phyloP scores from a whole-genome alignment of 2,113 vertebrate genomes.

The Protobothrops mucrosquamatus region DNA sequence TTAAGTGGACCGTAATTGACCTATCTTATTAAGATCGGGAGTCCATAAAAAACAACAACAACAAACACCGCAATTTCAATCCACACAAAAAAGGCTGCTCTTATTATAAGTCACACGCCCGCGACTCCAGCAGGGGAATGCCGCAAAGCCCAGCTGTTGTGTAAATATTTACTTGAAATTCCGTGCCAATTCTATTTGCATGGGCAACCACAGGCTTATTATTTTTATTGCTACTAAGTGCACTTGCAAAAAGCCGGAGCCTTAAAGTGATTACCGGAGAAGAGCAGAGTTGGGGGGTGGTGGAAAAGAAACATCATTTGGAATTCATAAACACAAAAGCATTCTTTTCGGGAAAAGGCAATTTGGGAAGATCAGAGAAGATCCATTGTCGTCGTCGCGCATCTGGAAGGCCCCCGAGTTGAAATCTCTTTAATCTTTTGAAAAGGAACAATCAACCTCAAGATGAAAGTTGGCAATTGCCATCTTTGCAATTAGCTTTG shows the following conservation, averaged over 20 bases:
- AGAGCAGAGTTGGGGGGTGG: too few species aligned
- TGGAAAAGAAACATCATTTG: too few species aligned
- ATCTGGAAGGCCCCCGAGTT: neutral
- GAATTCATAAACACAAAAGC: neutral
- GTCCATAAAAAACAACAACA: conserved; percentile 19
- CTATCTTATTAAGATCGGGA: conserved; percentile 52
- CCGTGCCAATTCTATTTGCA: neutral
- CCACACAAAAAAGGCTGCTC: conserved; percentile 44
- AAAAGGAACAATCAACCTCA: neutral
- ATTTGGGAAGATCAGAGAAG: neutral
- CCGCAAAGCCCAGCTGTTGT: conserved; percentile 34
- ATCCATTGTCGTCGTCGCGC: neutral
- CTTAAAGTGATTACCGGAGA: conserved; percentile 24
- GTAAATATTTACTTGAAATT: conserved; percentile 42
- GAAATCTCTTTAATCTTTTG: neutral
- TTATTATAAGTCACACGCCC: conserved; percentile 57
- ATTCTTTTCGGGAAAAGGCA: neutral
- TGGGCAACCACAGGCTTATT: conserved; percentile 20
- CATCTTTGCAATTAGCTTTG: neutral
- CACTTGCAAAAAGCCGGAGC: neutral
- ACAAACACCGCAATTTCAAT: conserved; percentile 18
- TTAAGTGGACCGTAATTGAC: conserved; percentile 48
- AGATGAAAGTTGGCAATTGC: neutral
- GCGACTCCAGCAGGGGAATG: conserved; percentile 50
- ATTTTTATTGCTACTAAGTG: conserved; percentile 6